phyloP scores from a whole-genome alignment of 2,888 invertebrate genomes.

The Drepana falcataria region DNA sequence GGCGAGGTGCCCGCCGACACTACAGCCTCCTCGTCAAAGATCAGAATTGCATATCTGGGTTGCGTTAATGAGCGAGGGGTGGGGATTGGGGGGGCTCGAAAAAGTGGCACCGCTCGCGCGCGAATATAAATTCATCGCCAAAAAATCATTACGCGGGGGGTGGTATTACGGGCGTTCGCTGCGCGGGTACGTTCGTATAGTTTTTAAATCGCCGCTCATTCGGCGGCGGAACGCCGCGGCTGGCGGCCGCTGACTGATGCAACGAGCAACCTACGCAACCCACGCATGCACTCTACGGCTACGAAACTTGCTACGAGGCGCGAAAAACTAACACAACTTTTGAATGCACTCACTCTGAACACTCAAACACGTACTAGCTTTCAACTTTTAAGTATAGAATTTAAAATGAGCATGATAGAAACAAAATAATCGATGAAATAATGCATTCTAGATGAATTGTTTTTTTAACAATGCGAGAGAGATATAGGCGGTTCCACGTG shows the following conservation, averaged over 20 bases:
- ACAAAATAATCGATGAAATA: constrained; percentile 32
- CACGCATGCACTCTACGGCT: constrained; percentile 36
- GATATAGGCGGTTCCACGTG: constrained; percentile 46
- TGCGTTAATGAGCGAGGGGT: constrained; percentile 80
- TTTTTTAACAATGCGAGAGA: constrained; percentile 35
- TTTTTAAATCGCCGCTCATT: constrained; percentile 78
- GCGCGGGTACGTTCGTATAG: constrained; percentile 75
- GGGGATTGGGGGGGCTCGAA: constrained; percentile 70
- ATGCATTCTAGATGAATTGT: constrained; percentile 42
- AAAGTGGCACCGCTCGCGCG: constrained; percentile 81
- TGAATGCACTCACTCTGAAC: constrained; percentile 46
- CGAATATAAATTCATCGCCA: constrained; percentile 89
- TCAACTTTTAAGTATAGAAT: not conserved
- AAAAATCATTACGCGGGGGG: constrained; percentile 92
- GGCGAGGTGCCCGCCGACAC: constrained; percentile 77
- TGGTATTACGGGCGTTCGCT: constrained; percentile 81
- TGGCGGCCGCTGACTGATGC: constrained; percentile 57
- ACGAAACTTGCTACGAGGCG: constrained; percentile 26
- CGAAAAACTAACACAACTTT: constrained; percentile 24
- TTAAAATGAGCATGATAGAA: constrained; percentile 14
- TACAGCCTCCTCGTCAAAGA: constrained; percentile 81
- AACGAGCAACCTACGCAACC: constrained; percentile 24
- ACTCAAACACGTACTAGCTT: constrained; percentile 9
- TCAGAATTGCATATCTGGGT: constrained; percentile 83
- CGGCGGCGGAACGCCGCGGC: constrained; percentile 68